Evolutionary conservation across 2,888 invertebrate species (phyloP).

Genomic region (Conomelus anceps): DNA sequence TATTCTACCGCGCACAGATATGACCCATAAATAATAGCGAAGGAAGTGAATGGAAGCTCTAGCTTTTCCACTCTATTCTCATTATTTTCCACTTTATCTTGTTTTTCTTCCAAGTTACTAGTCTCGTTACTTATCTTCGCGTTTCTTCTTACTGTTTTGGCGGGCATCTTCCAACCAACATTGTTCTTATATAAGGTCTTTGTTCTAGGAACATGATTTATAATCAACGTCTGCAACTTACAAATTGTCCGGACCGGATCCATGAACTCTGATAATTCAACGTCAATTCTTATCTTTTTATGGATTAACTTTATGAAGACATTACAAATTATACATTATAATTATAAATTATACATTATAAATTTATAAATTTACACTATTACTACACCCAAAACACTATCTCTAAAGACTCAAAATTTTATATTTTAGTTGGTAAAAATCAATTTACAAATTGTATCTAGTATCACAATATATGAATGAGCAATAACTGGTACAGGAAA

Average conservation of each 20-base stretch:
- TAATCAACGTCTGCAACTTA: background rate
- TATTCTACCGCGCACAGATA: background rate
- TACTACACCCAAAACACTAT: too few species aligned
- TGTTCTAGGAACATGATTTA: background rate
- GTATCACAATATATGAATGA: too few species aligned
- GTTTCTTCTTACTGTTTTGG: background rate
- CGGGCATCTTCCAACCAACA: background rate
- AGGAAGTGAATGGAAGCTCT: background rate
- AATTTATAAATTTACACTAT: too few species aligned
- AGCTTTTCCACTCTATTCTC: background rate
- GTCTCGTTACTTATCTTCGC: background rate
- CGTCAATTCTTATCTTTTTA: background rate
- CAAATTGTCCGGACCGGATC: background rate
- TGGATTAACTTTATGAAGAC: background rate
- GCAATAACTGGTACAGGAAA: too few species aligned
- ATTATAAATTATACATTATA: too few species aligned
- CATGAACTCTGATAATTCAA: background rate
- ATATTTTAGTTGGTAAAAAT: too few species aligned
- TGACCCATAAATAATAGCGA: background rate
- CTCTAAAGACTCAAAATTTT: too few species aligned
- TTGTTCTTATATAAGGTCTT: background rate
- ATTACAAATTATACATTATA: background rate
- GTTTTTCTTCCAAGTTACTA: background rate
- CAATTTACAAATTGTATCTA: too few species aligned
- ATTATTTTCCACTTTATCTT: background rate